Percentiles rank a stretch among this genome's conserved stretches.
Conservation (phyloP, 2,888 invertebrate species). For the Congeria kusceri region DNA sequence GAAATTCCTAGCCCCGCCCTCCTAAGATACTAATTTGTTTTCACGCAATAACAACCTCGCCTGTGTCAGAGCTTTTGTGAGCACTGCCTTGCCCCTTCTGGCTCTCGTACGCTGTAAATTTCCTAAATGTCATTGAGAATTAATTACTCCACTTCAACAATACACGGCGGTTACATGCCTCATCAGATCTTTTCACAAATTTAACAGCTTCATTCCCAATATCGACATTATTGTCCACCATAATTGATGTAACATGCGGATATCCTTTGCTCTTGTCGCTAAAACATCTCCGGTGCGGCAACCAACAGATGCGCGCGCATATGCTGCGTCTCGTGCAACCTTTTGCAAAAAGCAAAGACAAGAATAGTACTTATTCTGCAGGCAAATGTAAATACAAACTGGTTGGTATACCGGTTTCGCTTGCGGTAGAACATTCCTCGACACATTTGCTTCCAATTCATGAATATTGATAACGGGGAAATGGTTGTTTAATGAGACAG, state of each 20-base stretch:
- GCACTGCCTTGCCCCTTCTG: slow-evolving; percentile 24
- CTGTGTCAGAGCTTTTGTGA: slow-evolving; percentile 15
- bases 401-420: neutral
- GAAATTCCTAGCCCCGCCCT: slow-evolving; percentile 50
- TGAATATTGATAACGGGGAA: slow-evolving; percentile 3
- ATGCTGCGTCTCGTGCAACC: slow-evolving; percentile 3
- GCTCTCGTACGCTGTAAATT: slow-evolving; percentile 47
- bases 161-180: slow-evolving; percentile 38
- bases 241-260: slow-evolving; percentile 47
- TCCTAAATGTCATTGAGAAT: slow-evolving; percentile 54
- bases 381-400: neutral
- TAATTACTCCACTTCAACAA: slow-evolving; percentile 55
- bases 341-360: neutral
- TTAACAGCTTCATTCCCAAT: slow-evolving; percentile 37
- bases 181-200: slow-evolving; percentile 18
- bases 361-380: neutral
- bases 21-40: slow-evolving; percentile 46
- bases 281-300: slow-evolving; percentile 6
- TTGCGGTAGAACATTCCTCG: neutral
- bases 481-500: neutral
- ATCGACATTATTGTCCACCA: slow-evolving; percentile 31
- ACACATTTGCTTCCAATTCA: too few relatives aligned
- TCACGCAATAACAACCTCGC: slow-evolving; percentile 47
- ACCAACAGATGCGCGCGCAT: slow-evolving; percentile 37
- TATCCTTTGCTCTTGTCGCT: slow-evolving; percentile 20